Evolutionary conservation across 2,888 invertebrate species (phyloP).

Genomic region (Dicranocentrus wangi): DNA sequence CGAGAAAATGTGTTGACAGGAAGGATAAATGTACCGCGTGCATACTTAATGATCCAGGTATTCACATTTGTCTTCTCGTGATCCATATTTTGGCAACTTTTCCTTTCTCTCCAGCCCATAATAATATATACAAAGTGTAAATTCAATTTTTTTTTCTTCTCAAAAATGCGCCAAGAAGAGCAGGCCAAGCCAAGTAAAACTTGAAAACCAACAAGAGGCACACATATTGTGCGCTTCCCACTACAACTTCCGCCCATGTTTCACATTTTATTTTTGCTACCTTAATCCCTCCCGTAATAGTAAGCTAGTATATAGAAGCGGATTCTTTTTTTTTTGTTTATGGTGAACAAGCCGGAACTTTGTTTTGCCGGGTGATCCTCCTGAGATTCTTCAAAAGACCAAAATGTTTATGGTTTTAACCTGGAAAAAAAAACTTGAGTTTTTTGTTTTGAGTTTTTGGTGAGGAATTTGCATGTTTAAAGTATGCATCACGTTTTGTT

Average conservation of each 20-base stretch:
- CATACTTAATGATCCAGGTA: no score
- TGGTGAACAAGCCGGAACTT: conserved; percentile 10
- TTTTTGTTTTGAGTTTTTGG: conserved; percentile 33
- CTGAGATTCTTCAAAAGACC: conserved; percentile 12
- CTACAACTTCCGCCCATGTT: conserved; percentile 39
- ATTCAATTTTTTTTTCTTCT: no score
- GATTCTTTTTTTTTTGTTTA: conserved; percentile 44
- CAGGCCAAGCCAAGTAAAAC: no score
- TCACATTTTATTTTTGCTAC: background rate
- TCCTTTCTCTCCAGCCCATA: conserved; percentile 23
- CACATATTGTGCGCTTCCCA: no score
- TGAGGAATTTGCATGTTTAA: conserved; percentile 50
- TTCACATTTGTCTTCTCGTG: conserved; percentile 53
- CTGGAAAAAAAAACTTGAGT: no score
- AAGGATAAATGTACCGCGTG: no score
- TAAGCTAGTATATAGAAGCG: background rate
- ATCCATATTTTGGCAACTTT: conserved; percentile 57
- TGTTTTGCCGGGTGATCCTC: conserved; percentile 8
- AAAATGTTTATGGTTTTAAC: conserved; percentile 22
- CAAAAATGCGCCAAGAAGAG: no score
- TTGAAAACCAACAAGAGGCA: no score
- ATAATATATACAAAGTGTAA: background rate
- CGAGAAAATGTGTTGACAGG: no score
- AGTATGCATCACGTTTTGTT: conserved; percentile 23
- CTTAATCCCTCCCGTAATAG: background rate